phyloP scores from a whole-genome alignment of 2,888 invertebrate species.

The Salticus scenicus region DNA sequence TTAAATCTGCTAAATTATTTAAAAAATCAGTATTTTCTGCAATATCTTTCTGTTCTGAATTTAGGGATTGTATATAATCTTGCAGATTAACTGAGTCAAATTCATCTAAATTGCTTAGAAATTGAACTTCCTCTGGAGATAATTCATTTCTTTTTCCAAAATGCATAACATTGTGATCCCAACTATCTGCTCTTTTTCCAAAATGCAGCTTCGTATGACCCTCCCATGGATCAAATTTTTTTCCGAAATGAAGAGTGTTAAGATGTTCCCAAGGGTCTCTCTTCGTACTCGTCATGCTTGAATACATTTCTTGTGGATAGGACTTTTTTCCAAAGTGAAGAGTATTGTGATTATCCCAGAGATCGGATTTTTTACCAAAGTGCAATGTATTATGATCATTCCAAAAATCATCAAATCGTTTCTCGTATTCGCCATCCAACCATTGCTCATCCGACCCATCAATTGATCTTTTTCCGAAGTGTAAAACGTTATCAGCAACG shows the following conservation, averaged over 20 bases:
- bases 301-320: conserved; percentile 22
- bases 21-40: not conserved
- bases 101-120: not conserved
- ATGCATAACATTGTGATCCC: conserved; percentile 11
- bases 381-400: conserved; percentile 37
- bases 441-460: not conserved
- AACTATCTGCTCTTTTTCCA: not conserved
- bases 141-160: conserved; percentile 14
- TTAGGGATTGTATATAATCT: no score
- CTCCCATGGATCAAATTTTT: conserved; percentile 33
- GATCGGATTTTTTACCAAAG: conserved; percentile 36
- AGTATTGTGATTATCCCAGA: conserved; percentile 24
- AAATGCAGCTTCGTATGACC: conserved; percentile 1
- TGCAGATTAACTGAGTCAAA: not conserved
- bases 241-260: conserved; percentile 42
- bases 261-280: conserved; percentile 8
- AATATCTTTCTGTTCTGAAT: no score
- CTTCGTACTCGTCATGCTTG: conserved; percentile 27
- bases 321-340: conserved; percentile 54
- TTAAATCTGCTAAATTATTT: not conserved
- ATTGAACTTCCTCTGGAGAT: no score
- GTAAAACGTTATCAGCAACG: conserved; percentile 14
- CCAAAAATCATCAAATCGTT: not conserved
- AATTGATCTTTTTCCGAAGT: conserved; percentile 28
- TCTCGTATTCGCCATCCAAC: not conserved